phyloP scores from a whole-genome alignment of 1,140 invertebrate genomes.

The Sinonovacula constricta region DNA sequence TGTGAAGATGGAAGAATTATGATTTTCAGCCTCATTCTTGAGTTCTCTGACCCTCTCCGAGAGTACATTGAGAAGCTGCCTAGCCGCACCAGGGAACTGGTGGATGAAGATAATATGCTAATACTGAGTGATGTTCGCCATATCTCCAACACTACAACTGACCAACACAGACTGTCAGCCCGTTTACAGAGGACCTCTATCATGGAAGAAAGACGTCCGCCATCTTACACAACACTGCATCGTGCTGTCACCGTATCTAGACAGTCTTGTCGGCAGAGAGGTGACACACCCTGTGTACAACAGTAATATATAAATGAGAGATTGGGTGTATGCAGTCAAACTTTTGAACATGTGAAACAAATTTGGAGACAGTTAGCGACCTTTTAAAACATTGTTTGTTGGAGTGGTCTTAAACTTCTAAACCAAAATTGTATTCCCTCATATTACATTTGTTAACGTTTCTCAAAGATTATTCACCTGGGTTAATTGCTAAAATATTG shows the following conservation, averaged over 20 bases:
- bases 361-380: no score
- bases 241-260: slow-evolving; percentile 51
- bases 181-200: slow-evolving; percentile 42
- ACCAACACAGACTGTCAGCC: slow-evolving; percentile 54
- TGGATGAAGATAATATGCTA: slow-evolving; percentile 10
- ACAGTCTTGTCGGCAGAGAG: slow-evolving; percentile 21
- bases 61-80: slow-evolving; percentile 68
- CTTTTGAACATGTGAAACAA: no score
- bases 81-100: slow-evolving; percentile 36
- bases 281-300: not conserved
- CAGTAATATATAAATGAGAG: no score
- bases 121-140: slow-evolving; percentile 52
- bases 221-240: slow-evolving; percentile 55
- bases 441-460: no score
- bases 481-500: no score
- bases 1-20: slow-evolving; percentile 71
- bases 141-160: slow-evolving; percentile 53
- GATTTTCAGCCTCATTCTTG: slow-evolving; percentile 68
- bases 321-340: no score
- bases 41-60: slow-evolving; percentile 65
- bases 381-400: no score
- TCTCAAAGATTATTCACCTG: no score
- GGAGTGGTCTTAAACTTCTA: no score
- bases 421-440: no score
- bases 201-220: slow-evolving; percentile 50